These are phyloP conservation scores for Drosophila siamana DNA, from an alignment of 2,888 invertebrate species.

Conservation along the genomic window DNA sequence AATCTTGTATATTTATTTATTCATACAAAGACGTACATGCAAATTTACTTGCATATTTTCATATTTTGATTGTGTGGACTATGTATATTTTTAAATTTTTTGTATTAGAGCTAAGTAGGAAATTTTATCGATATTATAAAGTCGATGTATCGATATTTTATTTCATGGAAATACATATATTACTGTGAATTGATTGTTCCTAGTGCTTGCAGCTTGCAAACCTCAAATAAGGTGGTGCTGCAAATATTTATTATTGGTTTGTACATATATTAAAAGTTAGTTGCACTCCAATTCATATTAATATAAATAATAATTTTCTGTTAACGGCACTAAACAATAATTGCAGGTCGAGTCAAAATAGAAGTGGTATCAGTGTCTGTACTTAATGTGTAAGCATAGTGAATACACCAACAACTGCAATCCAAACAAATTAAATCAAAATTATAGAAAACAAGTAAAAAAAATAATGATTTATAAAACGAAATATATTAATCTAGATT, in stretches of 20 bases:
- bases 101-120: neutral
- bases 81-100: too few relatives aligned
- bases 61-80: too few relatives aligned
- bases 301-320: neutral
- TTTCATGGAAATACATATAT: slow-evolving; percentile 1
- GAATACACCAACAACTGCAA: slow-evolving; percentile 1
- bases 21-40: neutral
- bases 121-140: slow-evolving; percentile 21
- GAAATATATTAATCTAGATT: neutral
- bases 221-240: neutral
- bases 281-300: neutral
- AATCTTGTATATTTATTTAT: neutral
- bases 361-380: neutral
- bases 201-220: neutral
- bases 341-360: neutral
- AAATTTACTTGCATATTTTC: too few relatives aligned
- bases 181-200: slow-evolving; percentile 9
- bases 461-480: neutral
- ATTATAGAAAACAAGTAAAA: slow-evolving; percentile 18
- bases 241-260: neutral
- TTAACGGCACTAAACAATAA: neutral
- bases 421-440: slow-evolving; percentile 27
- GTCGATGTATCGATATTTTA: slow-evolving; percentile 27
- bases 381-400: slow-evolving; percentile 42
- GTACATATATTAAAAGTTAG: neutral